phyloP scores from a whole-genome alignment of 2,888 invertebrate genomes.

The Meteorus colon region DNA sequence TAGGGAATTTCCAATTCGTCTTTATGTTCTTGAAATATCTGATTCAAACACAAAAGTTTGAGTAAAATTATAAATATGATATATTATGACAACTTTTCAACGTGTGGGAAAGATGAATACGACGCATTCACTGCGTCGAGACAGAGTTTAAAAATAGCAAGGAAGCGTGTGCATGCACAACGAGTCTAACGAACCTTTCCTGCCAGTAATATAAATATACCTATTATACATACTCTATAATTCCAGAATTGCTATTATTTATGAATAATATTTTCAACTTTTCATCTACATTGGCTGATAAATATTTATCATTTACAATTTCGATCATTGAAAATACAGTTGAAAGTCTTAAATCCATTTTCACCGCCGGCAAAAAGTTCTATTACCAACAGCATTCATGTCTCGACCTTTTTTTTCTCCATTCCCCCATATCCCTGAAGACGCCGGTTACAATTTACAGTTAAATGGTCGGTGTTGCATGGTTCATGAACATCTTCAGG shows the following conservation, averaged over 20 bases:
- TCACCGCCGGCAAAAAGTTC: background rate
- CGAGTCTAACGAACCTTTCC: conserved; percentile 39
- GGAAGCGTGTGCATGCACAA: conserved; percentile 25
- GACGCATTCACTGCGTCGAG: conserved; percentile 37
- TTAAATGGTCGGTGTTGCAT: conserved; percentile 23
- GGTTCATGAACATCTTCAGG: conserved; percentile 26
- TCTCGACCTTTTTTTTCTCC: background rate
- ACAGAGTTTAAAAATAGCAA: conserved; percentile 40
- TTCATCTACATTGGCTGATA: too few relatives aligned
- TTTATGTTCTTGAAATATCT: too few relatives aligned
- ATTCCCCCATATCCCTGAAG: conserved; percentile 20
- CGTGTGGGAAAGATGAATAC: conserved; percentile 30
- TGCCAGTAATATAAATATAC: background rate
- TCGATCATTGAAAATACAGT: too few relatives aligned
- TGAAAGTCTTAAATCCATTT: background rate
- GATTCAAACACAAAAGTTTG: too few relatives aligned
- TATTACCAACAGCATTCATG: too few relatives aligned
- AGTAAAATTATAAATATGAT: background rate
- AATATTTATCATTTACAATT: too few relatives aligned
- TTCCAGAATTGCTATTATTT: background rate
- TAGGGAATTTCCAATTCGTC: background rate
- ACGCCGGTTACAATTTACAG: conserved; percentile 28
- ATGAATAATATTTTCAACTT: background rate
- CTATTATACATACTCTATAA: background rate
- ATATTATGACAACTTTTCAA: background rate